These are phyloP conservation scores for Neotoxoptera formosana DNA, from an alignment of 1,140 invertebrate genomes.

Conservation along the genomic window DNA sequence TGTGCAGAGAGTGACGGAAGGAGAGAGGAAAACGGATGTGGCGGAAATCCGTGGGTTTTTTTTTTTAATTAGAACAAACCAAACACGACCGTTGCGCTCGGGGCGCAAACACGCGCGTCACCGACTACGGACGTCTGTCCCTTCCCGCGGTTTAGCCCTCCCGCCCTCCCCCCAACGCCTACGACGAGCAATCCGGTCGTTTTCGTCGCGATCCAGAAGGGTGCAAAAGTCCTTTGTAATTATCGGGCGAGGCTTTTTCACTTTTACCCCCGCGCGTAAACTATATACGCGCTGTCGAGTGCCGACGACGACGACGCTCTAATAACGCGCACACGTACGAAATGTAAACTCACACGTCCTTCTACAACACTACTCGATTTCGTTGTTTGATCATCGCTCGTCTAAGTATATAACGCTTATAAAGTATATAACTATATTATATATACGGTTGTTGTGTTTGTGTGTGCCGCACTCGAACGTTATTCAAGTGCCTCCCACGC, in stretches of 20 bases:
- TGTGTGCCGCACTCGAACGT: not conserved
- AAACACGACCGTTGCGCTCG: not conserved
- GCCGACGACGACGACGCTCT: not conserved
- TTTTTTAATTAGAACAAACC: constrained; percentile 49
- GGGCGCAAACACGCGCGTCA: not conserved
- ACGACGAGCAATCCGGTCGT: not conserved
- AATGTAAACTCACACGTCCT: not conserved
- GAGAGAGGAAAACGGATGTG: not conserved
- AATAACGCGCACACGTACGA: not conserved
- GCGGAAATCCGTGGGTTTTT: not conserved
- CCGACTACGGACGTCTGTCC: not conserved
- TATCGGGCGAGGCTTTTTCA: not conserved
- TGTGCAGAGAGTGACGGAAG: not conserved
- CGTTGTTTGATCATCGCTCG: not conserved
- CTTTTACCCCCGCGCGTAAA: not conserved
- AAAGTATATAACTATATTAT: no score
- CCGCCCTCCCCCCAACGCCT: not conserved
- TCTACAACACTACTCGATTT: not conserved
- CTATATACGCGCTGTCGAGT: not conserved
- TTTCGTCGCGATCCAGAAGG: not conserved
- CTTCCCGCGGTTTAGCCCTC: not conserved
- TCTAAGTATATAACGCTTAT: not conserved
- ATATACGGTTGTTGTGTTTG: not conserved
- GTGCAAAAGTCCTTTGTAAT: not conserved
- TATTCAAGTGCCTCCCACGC: not conserved